phyloP scores from a whole-genome alignment of 2,113 vertebrate species.

The Cacatua alba region DNA sequence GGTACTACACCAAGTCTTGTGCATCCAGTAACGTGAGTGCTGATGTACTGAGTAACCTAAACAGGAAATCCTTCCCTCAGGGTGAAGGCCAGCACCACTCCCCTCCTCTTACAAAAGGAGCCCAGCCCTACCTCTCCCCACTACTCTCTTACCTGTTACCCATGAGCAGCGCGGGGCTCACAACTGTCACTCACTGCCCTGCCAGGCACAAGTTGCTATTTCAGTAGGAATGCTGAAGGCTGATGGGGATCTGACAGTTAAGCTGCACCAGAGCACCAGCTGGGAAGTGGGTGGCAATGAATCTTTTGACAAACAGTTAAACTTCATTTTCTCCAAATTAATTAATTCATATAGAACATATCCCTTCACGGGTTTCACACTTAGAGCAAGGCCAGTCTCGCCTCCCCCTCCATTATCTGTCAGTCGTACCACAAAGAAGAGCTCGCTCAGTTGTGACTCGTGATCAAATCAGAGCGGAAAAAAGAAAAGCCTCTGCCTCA shows the following conservation, averaged over 20 bases:
- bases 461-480: background rate
- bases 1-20: background rate
- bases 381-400: constrained; percentile 10
- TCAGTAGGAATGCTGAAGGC: background rate
- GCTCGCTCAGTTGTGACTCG: background rate
- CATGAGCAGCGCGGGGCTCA: background rate
- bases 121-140: background rate
- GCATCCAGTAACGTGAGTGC: background rate
- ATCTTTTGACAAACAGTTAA: constrained; percentile 30
- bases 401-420: constrained; percentile 17
- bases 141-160: background rate
- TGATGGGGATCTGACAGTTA: constrained; percentile 37
- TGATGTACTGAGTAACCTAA: background rate
- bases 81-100: background rate
- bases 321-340: constrained; percentile 16
- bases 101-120: background rate
- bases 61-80: background rate
- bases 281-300: constrained; percentile 54
- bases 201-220: background rate
- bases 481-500: background rate
- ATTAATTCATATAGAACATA: constrained; percentile 44
- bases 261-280: background rate
- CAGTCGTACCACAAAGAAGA: background rate
- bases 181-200: background rate
- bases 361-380: background rate